Evolutionary conservation across 2,888 invertebrate genomes (phyloP), one percentile per base, ranked within the genome.

Genomic region (Amphipoea lucens): DNA sequence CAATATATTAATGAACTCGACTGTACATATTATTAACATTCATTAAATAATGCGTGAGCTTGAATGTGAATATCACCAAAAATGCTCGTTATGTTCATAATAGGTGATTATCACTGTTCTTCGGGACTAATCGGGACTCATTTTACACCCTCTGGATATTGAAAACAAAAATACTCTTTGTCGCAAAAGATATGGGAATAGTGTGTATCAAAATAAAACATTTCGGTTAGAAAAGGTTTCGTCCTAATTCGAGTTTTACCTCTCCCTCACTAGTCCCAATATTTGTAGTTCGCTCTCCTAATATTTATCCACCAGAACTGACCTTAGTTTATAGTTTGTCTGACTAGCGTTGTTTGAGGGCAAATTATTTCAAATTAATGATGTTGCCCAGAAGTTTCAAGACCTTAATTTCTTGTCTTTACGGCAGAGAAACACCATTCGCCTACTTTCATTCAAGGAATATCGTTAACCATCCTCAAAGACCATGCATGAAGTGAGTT

Each of bases 301-400:
- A 57, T 42, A 36, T 66, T 23, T 74, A 65, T 76, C n/a, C n/a
- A 76, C 20, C 14, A 54, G 11, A 54, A 36, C 51, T 76, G 83
- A 48, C 65, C 42, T 75, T 51, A 83, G 67, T 82, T 66, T 45
- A 51, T n/a, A 45, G 66, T 82, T 74, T 66, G 29, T 7, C n/a
- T 66, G 14, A 29, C 66, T 57, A 23, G 14, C 36, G 36, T 51
- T 51, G 9, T 60, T 67, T 29, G n/a, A 62, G 14, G 4, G 42
- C 29, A 60, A 60, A 45, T 76, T 51, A 60, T 74, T 73, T 73
- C 20, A 29, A 74, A 1, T 29, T 57, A 63, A 5, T 20, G 0
- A 67, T 48, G n/a, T 51, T 63, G 42, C 54, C 54, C 36, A 9
- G 17, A 57, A 57, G 20, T 29, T 14, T 7, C 36, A 57, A 80